Conservation (phyloP, 2,113 vertebrate species). For the Nothoprocta pentlandii region DNA sequence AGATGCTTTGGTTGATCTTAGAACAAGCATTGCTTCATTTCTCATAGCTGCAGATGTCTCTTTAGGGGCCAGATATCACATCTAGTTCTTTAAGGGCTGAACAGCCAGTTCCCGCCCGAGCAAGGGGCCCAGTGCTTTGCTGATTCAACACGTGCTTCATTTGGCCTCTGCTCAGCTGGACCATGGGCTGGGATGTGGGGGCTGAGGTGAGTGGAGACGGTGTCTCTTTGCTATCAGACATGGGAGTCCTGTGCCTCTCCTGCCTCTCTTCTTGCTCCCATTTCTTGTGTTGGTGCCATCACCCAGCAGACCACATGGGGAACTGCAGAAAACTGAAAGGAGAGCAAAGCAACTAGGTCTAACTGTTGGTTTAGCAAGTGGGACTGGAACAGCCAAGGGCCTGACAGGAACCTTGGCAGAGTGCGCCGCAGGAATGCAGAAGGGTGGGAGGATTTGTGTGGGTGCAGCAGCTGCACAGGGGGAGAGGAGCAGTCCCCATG, state of each 20-base stretch:
- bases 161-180: accelerated
- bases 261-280: not conserved
- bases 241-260: not conserved
- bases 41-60: not conserved
- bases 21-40: not conserved
- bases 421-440: not conserved
- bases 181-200: not conserved
- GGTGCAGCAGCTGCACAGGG: accelerated
- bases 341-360: accelerated
- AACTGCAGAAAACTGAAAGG: not conserved
- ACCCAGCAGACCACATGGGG: not conserved
- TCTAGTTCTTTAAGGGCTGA: not conserved
- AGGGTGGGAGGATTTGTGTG: accelerated
- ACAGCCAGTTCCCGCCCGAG: not conserved
- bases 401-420: not conserved
- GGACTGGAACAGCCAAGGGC: accelerated
- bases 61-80: not conserved
- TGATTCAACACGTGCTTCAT: accelerated
- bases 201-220: not conserved
- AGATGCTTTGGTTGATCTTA: not conserved
- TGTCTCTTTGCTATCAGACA: too few relatives aligned
- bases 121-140: not conserved
- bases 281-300: not conserved
- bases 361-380: not conserved
- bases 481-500: accelerated